phyloP scores from a whole-genome alignment of 2,797 vertebrate species.

The Chloroceryle amazona region DNA sequence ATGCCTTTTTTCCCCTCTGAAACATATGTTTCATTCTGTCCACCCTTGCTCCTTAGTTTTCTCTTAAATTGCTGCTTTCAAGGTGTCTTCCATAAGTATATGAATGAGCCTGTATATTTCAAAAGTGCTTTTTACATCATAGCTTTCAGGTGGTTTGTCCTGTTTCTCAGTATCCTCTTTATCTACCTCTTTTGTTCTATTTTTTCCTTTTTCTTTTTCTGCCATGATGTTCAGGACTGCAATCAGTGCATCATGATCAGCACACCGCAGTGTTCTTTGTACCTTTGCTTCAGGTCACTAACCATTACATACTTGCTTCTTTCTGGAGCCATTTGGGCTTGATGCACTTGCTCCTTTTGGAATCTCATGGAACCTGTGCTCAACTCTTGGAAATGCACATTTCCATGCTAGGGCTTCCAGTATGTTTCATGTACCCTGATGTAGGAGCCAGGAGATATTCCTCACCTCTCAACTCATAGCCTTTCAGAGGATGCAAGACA shows the following conservation, averaged over 20 bases:
- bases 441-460: background rate
- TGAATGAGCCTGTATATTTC: background rate
- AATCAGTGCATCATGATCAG: background rate
- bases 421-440: background rate
- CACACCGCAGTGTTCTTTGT: rapidly evolving
- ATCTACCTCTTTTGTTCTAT: background rate
- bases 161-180: background rate
- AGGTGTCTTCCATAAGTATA: conserved; percentile 29
- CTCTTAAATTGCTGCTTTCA: background rate
- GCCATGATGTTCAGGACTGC: background rate
- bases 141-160: background rate
- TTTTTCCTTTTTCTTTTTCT: background rate
- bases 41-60: background rate
- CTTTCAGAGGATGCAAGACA: background rate
- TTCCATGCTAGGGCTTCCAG: background rate
- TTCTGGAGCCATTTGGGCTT: background rate
- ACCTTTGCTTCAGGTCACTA: background rate
- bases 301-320: background rate
- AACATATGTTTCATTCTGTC: background rate
- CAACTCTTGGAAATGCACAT: background rate
- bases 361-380: background rate
- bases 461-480: background rate
- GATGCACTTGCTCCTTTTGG: background rate
- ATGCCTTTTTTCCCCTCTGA: background rate
- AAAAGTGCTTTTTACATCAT: background rate